phyloP scores from a whole-genome alignment of 2,797 vertebrate genomes.

The Girardinus metallicus region DNA sequence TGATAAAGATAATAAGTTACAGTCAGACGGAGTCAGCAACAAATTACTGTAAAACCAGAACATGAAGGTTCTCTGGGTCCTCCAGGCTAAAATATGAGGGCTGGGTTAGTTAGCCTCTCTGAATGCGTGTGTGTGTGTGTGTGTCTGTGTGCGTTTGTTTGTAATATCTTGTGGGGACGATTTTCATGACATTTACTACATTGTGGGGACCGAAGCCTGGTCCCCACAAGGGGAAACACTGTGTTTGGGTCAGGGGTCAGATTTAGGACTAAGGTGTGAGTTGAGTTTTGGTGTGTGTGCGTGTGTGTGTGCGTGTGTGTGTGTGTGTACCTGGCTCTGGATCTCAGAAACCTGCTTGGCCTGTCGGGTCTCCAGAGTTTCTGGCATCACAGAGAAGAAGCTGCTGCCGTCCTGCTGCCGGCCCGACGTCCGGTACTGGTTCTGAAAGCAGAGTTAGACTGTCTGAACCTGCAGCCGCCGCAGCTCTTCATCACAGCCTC shows the following conservation, averaged over 20 bases:
- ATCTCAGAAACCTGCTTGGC: slow-evolving; percentile 84
- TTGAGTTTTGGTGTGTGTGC: no score
- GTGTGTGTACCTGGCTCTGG: slow-evolving; percentile 88
- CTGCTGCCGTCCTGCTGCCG: slow-evolving; percentile 78
- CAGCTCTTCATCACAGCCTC: no score
- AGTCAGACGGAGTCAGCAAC: background rate
- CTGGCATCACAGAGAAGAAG: slow-evolving; percentile 87
- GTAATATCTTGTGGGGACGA: no score
- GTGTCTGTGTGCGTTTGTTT: background rate
- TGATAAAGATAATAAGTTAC: background rate
- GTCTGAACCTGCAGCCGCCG: no score
- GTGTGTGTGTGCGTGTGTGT: background rate
- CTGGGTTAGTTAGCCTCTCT: no score
- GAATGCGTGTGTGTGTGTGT: no score
- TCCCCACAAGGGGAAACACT: no score
- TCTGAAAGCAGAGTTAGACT: slow-evolving; percentile 62
- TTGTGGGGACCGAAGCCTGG: no score
- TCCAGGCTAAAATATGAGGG: slow-evolving; percentile 61
- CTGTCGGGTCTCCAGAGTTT: slow-evolving; percentile 89
- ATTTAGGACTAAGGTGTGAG: no score
- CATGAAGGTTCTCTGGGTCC: background rate
- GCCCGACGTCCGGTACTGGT: slow-evolving; percentile 84
- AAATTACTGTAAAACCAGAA: background rate
- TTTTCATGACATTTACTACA: no score
- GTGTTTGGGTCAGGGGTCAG: no score